These are phyloP conservation scores for Scaptomyza polygonia DNA, from an alignment of 2,888 invertebrate species.

Conservation along the genomic window DNA sequence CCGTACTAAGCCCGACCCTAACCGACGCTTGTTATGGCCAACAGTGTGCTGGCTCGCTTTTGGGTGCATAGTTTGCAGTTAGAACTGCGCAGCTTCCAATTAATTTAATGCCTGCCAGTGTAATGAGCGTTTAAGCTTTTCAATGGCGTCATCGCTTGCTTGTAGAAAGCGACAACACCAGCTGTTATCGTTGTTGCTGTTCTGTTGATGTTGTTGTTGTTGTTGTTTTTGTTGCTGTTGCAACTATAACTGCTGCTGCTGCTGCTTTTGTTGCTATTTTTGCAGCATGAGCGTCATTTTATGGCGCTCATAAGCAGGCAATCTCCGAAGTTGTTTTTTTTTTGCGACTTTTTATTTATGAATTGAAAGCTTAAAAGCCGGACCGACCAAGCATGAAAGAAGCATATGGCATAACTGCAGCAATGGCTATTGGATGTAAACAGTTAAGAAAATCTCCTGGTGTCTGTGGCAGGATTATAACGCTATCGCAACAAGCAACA, in stretches of 20 bases:
- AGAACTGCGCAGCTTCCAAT: conserved; percentile 74
- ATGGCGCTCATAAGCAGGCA: conserved; percentile 57
- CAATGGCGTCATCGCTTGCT: conserved; percentile 57
- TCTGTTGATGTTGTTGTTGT: conserved; percentile 12
- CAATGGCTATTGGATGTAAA: conserved; percentile 31
- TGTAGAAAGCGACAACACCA: conserved; percentile 49
- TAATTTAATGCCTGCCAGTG: conserved; percentile 80
- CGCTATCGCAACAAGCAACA: background rate
- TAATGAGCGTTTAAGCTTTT: conserved; percentile 80
- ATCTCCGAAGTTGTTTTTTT: conserved; percentile 13
- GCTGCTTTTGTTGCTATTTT: conserved; percentile 6
- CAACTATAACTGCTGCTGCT: conserved; percentile 3
- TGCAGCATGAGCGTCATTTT: conserved; percentile 51
- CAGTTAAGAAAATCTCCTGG: conserved; percentile 21
- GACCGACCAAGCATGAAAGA: conserved; percentile 24
- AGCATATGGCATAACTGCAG: conserved; percentile 30
- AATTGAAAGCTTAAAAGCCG: conserved; percentile 57
- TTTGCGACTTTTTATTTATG: conserved; percentile 53
- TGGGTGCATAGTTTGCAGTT: conserved; percentile 57
- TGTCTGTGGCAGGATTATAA: conserved; percentile 32
- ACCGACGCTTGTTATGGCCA: conserved; percentile 44
- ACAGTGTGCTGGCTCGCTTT: conserved; percentile 39
- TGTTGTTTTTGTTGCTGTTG: conserved; percentile 10
- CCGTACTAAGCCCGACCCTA: background rate
- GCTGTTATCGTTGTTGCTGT: conserved; percentile 20